Percentiles rank a stretch among this genome's conserved stretches.
Conservation (phyloP, 2,113 vertebrate species). For the Semnopithecus entellus region DNA sequence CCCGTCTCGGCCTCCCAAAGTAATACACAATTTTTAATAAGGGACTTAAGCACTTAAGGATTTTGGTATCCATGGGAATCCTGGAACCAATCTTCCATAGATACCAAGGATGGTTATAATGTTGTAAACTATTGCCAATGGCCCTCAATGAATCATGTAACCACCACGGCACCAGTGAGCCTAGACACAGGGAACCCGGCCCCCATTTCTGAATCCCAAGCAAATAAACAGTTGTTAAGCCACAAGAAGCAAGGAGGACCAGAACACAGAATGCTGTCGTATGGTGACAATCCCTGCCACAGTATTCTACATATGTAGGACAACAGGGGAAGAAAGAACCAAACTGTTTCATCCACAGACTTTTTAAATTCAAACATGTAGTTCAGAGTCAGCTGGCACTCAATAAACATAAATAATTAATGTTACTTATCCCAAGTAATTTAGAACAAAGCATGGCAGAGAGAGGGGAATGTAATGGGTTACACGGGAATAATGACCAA, state of each 20-base stretch:
- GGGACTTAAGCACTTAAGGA: not conserved
- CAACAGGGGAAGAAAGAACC: not conserved
- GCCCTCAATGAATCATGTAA: not conserved
- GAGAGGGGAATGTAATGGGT: not conserved
- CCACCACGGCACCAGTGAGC: not conserved
- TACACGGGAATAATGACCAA: constrained; percentile 24
- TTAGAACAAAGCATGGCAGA: constrained; percentile 58
- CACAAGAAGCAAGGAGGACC: not conserved
- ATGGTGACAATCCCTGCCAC: not conserved
- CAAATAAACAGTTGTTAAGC: not conserved
- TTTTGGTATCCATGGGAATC: not conserved
- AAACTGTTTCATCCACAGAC: not conserved
- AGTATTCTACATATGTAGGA: not conserved
- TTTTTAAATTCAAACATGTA: constrained; percentile 47
- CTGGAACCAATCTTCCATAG: not conserved
- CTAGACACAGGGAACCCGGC: not conserved
- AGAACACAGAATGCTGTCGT: not conserved
- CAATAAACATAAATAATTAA: constrained; percentile 72
- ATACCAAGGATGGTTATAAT: not conserved
- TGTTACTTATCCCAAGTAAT: constrained; percentile 59
- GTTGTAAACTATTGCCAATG: not conserved
- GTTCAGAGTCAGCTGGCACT: constrained; percentile 44
- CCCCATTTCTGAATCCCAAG: not conserved
- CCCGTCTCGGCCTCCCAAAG: too few relatives aligned
- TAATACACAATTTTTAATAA: not conserved